These are phyloP conservation scores for Amphiprion percula DNA, from an alignment of 2,113 vertebrate species.

Conservation along the genomic window DNA sequence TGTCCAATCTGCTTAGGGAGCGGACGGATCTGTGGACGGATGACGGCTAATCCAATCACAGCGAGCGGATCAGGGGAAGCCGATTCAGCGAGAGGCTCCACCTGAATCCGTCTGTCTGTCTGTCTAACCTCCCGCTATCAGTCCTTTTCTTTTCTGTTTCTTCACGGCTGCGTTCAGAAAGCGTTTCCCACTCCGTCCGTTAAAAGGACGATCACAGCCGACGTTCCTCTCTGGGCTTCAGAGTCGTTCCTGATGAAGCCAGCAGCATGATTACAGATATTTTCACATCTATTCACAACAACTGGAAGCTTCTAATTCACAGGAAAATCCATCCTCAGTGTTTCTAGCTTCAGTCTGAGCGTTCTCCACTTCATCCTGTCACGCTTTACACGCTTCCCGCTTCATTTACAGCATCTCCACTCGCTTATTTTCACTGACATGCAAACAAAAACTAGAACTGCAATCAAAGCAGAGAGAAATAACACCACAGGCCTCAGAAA, in stretches of 20 bases:
- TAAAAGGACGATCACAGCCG: conserved; percentile 50
- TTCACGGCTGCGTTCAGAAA: conserved; percentile 37
- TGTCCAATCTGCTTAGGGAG: conserved; percentile 80
- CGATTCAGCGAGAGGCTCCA: conserved; percentile 30
- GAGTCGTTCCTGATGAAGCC: conserved; percentile 55
- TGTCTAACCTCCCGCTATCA: no score
- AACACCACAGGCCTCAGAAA: no score
- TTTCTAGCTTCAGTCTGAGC: no score
- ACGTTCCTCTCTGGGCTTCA: conserved; percentile 26
- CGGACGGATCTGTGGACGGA: conserved; percentile 64
- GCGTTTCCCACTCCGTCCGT: conserved; percentile 54
- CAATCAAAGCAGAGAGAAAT: no score
- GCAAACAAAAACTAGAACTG: no score
- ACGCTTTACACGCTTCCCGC: no score
- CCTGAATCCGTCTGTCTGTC: conserved; percentile 31
- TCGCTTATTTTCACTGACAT: no score
- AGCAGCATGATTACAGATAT: conserved; percentile 51
- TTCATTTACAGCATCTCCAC: no score
- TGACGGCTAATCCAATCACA: conserved; percentile 77
- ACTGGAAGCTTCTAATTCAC: conserved; percentile 23
- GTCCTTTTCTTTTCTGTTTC: background rate
- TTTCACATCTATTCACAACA: conserved; percentile 44
- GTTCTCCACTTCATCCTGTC: no score
- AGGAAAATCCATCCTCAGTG: background rate
- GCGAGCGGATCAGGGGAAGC: conserved; percentile 69